Evolutionary conservation across 2,888 invertebrate species (phyloP), one percentile per base, ranked within the genome.

Genomic region (Minunthozetes semirufus): DNA sequence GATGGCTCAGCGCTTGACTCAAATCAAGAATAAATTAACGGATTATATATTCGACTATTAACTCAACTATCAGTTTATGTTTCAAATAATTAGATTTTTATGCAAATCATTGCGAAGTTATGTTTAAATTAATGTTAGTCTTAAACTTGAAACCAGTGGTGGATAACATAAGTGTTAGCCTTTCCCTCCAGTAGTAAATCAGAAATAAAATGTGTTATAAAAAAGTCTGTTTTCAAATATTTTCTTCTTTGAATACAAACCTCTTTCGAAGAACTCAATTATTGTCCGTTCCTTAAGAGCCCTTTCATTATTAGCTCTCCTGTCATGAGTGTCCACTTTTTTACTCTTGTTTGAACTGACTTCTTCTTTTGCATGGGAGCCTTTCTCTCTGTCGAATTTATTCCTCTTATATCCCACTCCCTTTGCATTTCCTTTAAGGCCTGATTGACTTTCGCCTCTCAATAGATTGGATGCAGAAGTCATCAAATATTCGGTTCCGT

Each of bases 241-340:
- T 42, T 42, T 8, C 11, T 42, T 42, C 42, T 6, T 46, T 29
- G n/a, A 38, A 15, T 46, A 13, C 59, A 27, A 59, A 78, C 78
- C 78, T 73, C 78, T 73, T 59, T 79, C 79, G 70, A 77, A 79
- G 38, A 78, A 78, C 50, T 79, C 79, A 38, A 79, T 79, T 72
- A 78, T 74, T 8, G 78, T 78, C 19, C 77, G 75, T 50, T 79
- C 79, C 46, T 76, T 72, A 0, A 79, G 76, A 27, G 77, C 78
- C 42, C 77, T 78, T 15, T 79, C 78, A 17, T 74, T 72, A 42
- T 77, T 76, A 0, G 77, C 78, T n/a, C 78, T 75, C 48, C 76
- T 77, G 73, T 79, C 77, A 53, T 78, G 79, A 0, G 73, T 73
- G 19, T 76, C 72, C 0, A 71, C 73, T 71, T 77, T 77, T 17